Evolutionary conservation across 2,888 invertebrate species (phyloP), one percentile per base, ranked within the genome.

Genomic region (Zele albiditarsus): DNA sequence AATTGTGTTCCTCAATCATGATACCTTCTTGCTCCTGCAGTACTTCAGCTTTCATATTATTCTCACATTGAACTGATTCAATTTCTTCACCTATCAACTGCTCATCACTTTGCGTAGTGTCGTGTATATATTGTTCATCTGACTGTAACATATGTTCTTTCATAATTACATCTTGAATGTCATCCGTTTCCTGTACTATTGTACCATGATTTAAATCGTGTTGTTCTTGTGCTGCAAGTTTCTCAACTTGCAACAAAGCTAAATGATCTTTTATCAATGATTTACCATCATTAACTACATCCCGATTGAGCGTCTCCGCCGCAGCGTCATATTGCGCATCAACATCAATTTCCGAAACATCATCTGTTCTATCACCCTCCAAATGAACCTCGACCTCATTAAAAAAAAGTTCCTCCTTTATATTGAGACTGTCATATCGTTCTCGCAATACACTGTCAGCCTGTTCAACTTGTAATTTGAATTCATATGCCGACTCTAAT

Each of bases 401-500:
- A 76, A 88, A 88, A 77, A 88, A 88, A 25, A 88, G 75, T 63
- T 88, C 88, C 60, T 87, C 87, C 69, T 88, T 89, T 38, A 88
- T 84, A 57, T 84, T 84, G 14, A 88, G 76, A 6, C 83, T 81
- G 28, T 86, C 84, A 38, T 84, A 84, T 76, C 80, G 85, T 68
- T 88, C 86, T 73, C 86, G 79, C 4, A 89, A 79, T 14, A 88
- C 82, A 33, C 76, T 84, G 53, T 89, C 88, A 0, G 89, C 88
- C 68, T 89, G 87, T 72, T 89, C 89, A 0, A 89, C 88, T 81
- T 89, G 88, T 4, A 88, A 68, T 72, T 89, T 89, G 58, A 89
- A 89, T 38, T 88, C 88, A 66, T 89, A 89, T 0, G 89, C 87
- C 0, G 84, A 83, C 72, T 89, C 89, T 4, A 89, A 74, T 73